Percentiles rank a stretch among this genome's conserved stretches.
Evolutionary conservation across 2,888 invertebrate species (phyloP).

Genomic region (Stomorhina lunata): DNA sequence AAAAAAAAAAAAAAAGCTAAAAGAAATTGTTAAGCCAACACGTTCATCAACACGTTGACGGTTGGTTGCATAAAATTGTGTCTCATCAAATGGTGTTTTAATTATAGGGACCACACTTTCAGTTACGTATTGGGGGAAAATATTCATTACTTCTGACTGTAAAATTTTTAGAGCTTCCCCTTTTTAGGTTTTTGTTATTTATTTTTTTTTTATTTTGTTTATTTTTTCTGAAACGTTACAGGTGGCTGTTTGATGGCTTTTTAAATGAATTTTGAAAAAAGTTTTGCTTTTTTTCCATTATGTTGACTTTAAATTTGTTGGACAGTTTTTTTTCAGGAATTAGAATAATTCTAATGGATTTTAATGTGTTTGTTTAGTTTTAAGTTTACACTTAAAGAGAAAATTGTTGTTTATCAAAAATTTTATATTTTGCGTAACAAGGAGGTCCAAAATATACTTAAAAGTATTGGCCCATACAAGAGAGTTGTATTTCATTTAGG

Average conservation of each 20-base stretch:
- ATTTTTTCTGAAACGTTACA: neutral
- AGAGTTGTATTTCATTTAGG: too few relatives aligned
- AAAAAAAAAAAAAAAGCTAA: too few relatives aligned
- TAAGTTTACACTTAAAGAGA: neutral
- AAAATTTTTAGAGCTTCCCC: constrained; percentile 14
- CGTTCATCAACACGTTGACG: constrained; percentile 66
- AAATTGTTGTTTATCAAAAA: too few relatives aligned
- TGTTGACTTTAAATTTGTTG: neutral
- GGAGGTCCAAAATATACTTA: too few relatives aligned
- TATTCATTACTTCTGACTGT: neutral
- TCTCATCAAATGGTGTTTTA: constrained; percentile 39
- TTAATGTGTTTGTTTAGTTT: neutral
- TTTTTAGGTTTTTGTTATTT: neutral
- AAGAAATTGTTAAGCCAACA: constrained; percentile 55
- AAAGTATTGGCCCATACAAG: too few relatives aligned
- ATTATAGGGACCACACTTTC: neutral
- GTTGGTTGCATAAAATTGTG: constrained; percentile 51
- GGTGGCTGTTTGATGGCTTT: neutral
- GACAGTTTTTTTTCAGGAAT: neutral
- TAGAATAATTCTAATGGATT: neutral
- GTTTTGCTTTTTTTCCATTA: neutral
- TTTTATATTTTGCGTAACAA: too few relatives aligned
- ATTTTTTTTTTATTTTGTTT: neutral
- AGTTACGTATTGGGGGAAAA: neutral
- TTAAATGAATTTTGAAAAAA: neutral